A percentile compares a stretch with the other conserved stretches of the same genome.
phyloP scores from a whole-genome alignment of 2,113 vertebrate species.

The Megalops atlanticus region DNA sequence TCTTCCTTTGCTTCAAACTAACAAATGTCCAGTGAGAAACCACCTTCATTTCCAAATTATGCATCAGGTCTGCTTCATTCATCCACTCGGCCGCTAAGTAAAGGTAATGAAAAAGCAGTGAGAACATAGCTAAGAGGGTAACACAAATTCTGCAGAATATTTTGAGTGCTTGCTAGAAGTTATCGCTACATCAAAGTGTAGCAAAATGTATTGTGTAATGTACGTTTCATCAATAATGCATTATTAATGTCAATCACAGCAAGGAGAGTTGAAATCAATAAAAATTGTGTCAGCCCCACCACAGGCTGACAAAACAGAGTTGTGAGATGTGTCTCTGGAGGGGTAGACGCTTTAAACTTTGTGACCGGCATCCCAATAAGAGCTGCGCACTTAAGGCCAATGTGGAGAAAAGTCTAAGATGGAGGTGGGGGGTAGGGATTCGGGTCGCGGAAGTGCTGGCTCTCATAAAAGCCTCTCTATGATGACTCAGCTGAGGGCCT shows the following conservation, averaged over 20 bases:
- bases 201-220: not conserved
- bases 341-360: not conserved
- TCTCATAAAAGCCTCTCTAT: not conserved
- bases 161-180: not conserved
- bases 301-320: not conserved
- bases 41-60: too few species aligned
- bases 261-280: not conserved
- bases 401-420: not conserved
- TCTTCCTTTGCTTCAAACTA: too few species aligned
- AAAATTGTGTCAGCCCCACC: not conserved
- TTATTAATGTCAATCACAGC: not conserved
- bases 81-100: too few species aligned
- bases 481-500: constrained; percentile 1
- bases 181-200: not conserved
- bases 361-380: not conserved
- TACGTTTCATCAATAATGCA: not conserved
- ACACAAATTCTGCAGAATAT: too few species aligned
- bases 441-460: not conserved
- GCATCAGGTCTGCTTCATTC: too few species aligned
- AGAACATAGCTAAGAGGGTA: too few species aligned
- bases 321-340: not conserved
- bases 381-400: not conserved
- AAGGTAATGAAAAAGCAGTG: too few species aligned
- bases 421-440: too few species aligned
- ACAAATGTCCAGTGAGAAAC: too few species aligned